phyloP scores from a whole-genome alignment of 2,888 invertebrate genomes.

The Idaea aversata region DNA sequence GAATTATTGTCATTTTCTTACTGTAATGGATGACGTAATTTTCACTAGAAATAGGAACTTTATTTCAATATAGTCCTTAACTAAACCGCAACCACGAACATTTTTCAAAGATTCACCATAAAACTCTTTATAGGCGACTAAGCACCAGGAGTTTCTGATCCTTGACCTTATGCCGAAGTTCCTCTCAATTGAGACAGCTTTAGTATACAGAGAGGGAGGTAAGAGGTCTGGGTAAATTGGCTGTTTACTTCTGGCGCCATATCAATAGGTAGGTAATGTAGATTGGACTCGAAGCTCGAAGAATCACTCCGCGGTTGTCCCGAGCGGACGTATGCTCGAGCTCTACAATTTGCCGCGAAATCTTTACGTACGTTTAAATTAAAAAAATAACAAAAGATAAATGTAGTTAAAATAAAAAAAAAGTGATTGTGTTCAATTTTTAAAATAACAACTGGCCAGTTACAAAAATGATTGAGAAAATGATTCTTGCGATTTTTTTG shows the following conservation, averaged over 20 bases:
- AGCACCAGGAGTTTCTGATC: conserved; percentile 16
- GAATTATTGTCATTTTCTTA: too few relatives aligned
- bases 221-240: conserved; percentile 40
- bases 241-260: conserved; percentile 40
- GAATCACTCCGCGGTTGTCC: conserved; percentile 47
- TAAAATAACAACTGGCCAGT: conserved; percentile 11
- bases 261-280: conserved; percentile 40
- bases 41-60: too few relatives aligned
- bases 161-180: conserved; percentile 28
- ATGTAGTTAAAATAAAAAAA: conserved; percentile 11
- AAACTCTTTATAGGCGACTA: background rate
- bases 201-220: conserved; percentile 22
- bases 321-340: conserved; percentile 49
- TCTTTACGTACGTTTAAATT: background rate
- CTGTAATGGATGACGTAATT: too few relatives aligned
- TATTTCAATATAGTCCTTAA: background rate
- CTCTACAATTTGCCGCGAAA: conserved; percentile 18
- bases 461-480: conserved; percentile 27
- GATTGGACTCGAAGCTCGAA: conserved; percentile 42
- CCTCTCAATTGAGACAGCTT: conserved; percentile 8
- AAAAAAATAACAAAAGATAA: conserved; percentile 4
- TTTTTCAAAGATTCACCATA: conserved; percentile 10
- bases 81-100: conserved; percentile 11
- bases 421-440: conserved; percentile 8
- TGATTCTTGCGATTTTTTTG: conserved; percentile 38